Percentiles rank a stretch among this genome's conserved stretches.
phyloP scores from a whole-genome alignment of 2,113 vertebrate species.

The Cichladusa arquata region DNA sequence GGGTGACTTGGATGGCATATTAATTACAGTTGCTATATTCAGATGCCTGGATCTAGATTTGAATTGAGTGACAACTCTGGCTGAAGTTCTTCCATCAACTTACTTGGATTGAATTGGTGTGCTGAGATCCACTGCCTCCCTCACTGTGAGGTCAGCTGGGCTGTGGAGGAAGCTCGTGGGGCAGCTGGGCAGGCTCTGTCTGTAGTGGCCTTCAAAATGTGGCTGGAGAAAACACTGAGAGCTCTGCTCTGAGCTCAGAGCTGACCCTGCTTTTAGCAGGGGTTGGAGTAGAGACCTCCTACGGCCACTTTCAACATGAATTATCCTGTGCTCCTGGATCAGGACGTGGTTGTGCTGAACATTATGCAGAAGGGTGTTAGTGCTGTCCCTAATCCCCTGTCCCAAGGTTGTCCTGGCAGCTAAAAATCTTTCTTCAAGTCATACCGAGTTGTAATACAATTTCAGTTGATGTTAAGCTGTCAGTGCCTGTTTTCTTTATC shows the following conservation, averaged over 20 bases:
- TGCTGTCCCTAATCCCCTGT: not conserved
- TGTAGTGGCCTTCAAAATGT: not conserved
- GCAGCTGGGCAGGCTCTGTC: not conserved
- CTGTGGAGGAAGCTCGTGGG: not conserved
- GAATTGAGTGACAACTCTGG: not conserved
- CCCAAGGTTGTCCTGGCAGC: not conserved
- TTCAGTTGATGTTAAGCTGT: not conserved
- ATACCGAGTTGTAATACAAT: not conserved
- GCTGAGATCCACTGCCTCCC: not conserved
- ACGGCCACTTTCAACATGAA: not conserved
- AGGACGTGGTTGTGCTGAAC: not conserved
- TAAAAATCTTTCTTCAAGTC: not conserved
- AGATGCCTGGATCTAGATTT: not conserved
- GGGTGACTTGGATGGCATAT: not conserved
- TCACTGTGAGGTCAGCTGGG: fast-evolving
- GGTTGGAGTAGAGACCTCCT: not conserved
- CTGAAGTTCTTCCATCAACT: not conserved
- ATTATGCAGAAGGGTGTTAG: not conserved
- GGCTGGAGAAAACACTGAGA: not conserved
- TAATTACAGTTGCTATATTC: not conserved
- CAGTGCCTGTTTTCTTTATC: not conserved
- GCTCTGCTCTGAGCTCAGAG: not conserved
- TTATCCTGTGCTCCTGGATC: not conserved
- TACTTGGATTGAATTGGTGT: not conserved
- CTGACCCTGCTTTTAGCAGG: not conserved